A percentile compares a stretch with the other conserved stretches of the same genome.
phyloP scores from a whole-genome alignment of 2,888 invertebrate genomes.

The Yponomeuta plumbellus region DNA sequence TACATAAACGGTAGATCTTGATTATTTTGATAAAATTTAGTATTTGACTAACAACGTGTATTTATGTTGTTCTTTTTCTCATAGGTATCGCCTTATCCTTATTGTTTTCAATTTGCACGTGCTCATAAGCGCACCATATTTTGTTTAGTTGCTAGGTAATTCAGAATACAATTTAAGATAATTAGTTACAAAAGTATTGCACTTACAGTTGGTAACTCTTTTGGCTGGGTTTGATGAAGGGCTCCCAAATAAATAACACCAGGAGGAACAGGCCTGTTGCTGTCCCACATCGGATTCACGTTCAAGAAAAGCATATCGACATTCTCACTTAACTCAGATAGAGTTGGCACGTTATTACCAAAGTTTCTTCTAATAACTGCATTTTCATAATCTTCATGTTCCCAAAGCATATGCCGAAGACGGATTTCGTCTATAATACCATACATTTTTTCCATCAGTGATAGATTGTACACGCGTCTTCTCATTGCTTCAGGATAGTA shows the following conservation, averaged over 20 bases:
- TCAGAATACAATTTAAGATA: no score
- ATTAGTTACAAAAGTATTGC: neutral
- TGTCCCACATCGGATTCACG: neutral
- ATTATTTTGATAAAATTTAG: no score
- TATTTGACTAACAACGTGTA: no score
- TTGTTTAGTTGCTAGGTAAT: no score
- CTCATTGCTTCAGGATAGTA: conserved; percentile 7
- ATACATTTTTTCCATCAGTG: neutral
- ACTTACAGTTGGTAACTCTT: conserved; percentile 13
- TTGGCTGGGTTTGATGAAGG: neutral
- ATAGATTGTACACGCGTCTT: neutral
- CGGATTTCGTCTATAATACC: neutral
- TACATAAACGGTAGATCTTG: no score
- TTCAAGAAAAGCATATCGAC: conserved; percentile 7
- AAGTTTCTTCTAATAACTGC: neutral
- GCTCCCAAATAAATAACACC: conserved; percentile 9
- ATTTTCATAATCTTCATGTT: neutral
- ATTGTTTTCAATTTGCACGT: no score
- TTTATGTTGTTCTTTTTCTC: no score
- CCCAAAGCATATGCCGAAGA: neutral
- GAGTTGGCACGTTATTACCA: neutral
- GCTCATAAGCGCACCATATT: no score
- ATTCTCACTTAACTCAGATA: conserved; percentile 1
- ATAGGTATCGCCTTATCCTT: no score
- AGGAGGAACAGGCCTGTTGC: conserved; percentile 10